These are phyloP conservation scores for Siphamia tubifer DNA, from an alignment of 2,113 vertebrate species.

Conservation along the genomic window DNA sequence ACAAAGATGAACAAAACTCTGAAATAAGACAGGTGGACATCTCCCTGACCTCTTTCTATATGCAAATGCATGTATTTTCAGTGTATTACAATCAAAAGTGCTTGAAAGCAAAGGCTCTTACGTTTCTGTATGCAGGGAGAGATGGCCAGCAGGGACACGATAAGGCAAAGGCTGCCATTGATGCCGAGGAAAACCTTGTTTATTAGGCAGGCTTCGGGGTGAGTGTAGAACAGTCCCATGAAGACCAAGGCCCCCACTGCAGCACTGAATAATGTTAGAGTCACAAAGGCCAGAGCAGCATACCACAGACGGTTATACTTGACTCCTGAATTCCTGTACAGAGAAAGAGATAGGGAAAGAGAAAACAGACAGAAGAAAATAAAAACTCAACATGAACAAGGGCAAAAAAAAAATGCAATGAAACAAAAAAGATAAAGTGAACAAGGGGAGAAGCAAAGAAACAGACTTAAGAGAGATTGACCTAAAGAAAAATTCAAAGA, in stretches of 20 bases:
- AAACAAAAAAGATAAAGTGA: slow-evolving; percentile 1
- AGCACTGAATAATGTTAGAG: slow-evolving; percentile 86
- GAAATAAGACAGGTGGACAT: neutral
- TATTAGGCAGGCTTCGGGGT: slow-evolving; percentile 82
- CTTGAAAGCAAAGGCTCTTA: slow-evolving; percentile 72
- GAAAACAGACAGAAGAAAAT: neutral
- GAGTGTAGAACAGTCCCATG: slow-evolving; percentile 89
- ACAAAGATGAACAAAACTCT: slow-evolving; percentile 1
- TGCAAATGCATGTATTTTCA: neutral
- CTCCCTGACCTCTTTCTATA: neutral
- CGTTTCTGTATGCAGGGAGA: slow-evolving; percentile 90
- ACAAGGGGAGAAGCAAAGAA: neutral
- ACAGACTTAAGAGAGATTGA: neutral
- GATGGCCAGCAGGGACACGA: slow-evolving; percentile 90
- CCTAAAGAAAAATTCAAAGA: slow-evolving; percentile 25
- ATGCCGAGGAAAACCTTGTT: slow-evolving; percentile 93
- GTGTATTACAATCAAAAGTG: neutral
- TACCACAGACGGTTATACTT: slow-evolving; percentile 90
- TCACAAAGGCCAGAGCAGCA: slow-evolving; percentile 87
- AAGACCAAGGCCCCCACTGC: slow-evolving; percentile 86
- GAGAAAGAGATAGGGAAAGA: neutral
- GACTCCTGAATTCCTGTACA: slow-evolving; percentile 87
- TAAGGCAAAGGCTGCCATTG: slow-evolving; percentile 88
- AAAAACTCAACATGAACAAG: slow-evolving; percentile 23
- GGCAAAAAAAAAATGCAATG: slow-evolving; percentile 12